These are phyloP conservation scores for Drosophila chauvacae DNA, from an alignment of 1,140 invertebrate genomes.

Conservation along the genomic window DNA sequence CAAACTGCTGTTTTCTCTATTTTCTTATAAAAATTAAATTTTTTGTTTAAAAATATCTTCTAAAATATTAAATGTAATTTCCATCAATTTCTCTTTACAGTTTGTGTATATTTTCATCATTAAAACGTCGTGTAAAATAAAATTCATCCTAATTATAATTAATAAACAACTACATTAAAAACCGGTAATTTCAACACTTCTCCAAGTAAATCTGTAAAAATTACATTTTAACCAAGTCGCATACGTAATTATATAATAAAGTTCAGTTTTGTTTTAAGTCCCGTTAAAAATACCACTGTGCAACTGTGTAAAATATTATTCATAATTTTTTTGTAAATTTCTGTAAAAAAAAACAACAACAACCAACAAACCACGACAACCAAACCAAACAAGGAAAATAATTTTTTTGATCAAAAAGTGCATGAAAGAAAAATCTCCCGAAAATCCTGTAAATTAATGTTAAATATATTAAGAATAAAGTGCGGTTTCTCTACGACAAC, in stretches of 20 bases:
- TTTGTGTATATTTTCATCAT: slow-evolving; percentile 83
- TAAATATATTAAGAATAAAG: slow-evolving; percentile 67
- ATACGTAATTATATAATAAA: slow-evolving; percentile 65
- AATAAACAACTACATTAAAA: slow-evolving; percentile 57
- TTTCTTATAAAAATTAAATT: neutral
- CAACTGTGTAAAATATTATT: slow-evolving; percentile 79
- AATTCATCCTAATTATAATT: slow-evolving; percentile 79
- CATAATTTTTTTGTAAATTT: slow-evolving; percentile 79
- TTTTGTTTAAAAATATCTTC: too few species aligned
- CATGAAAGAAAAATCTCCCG: slow-evolving; percentile 39
- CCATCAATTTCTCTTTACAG: slow-evolving; percentile 59
- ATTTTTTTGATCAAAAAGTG: slow-evolving; percentile 50
- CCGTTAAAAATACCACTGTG: slow-evolving; percentile 35
- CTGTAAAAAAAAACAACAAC: slow-evolving; percentile 69
- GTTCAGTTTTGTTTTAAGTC: slow-evolving; percentile 56
- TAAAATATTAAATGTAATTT: slow-evolving; percentile 8
- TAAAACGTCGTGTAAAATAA: slow-evolving; percentile 80
- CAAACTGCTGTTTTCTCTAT: neutral
- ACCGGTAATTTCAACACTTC: slow-evolving; percentile 31
- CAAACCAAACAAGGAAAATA: slow-evolving; percentile 45
- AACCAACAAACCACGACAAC: slow-evolving; percentile 43
- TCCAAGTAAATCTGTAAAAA: slow-evolving; percentile 63
- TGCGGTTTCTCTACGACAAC: slow-evolving; percentile 62
- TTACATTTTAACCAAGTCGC: slow-evolving; percentile 61
- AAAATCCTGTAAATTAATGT: slow-evolving; percentile 65